A percentile compares a stretch with the other conserved stretches of the same genome.
These are phyloP conservation scores for Aphidius colemani DNA, from an alignment of 2,888 invertebrate species.

Conservation along the genomic window DNA sequence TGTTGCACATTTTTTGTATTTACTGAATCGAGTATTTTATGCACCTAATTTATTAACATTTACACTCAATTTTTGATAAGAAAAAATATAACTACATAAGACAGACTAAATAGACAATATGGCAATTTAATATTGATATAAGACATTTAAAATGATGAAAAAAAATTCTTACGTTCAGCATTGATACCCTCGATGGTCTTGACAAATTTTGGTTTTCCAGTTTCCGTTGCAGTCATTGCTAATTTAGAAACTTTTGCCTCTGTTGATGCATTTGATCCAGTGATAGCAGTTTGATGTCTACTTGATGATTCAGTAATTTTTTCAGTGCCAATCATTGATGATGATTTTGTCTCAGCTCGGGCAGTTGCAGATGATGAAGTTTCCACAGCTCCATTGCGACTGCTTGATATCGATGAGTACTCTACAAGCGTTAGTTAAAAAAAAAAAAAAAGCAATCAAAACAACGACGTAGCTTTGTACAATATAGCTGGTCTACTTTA, in stretches of 20 bases:
- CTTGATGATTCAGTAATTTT: constrained; percentile 45
- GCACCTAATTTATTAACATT: not conserved
- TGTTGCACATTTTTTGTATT: constrained; percentile 18
- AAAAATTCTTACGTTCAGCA: constrained; percentile 75
- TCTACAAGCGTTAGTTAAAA: constrained; percentile 46
- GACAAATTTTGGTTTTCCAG: constrained; percentile 73
- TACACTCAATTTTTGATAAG: not conserved
- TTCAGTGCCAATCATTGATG: constrained; percentile 41
- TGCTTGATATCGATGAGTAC: constrained; percentile 57
- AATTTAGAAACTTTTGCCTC: constrained; percentile 42
- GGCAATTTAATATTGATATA: constrained; percentile 8
- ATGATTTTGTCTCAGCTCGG: constrained; percentile 38
- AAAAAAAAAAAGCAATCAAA: not conserved
- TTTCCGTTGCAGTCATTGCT: constrained; percentile 48
- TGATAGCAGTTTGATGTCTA: constrained; percentile 38
- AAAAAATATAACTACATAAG: not conserved
- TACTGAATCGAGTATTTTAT: too few relatives aligned
- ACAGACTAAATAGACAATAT: not conserved
- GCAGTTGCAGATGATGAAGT: constrained; percentile 44
- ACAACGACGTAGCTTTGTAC: too few relatives aligned
- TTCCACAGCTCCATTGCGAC: constrained; percentile 50
- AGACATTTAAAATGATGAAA: not conserved
- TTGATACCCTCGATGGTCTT: constrained; percentile 77
- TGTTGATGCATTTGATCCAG: constrained; percentile 33
- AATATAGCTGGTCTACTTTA: constrained; percentile 17